Percentiles rank a stretch among this genome's conserved stretches.
Evolutionary conservation across 1,140 invertebrate species (phyloP).

Genomic region (Macrocentrus cingulum): DNA sequence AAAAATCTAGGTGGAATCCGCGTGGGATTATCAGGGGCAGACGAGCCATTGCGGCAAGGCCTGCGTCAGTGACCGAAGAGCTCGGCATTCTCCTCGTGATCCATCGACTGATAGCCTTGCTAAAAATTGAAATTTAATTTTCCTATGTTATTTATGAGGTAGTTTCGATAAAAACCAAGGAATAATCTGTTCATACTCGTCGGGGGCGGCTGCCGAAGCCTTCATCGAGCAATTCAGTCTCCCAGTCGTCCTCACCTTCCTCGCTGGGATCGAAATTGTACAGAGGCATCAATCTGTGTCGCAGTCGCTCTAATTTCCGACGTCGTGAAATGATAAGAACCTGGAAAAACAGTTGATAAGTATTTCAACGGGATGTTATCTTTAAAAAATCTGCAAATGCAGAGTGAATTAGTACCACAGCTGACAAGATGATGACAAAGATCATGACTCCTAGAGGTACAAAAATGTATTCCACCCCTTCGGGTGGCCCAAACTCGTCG

Average conservation of each 20-base stretch:
- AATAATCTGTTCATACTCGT: constrained; percentile 42
- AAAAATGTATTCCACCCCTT: constrained; percentile 57
- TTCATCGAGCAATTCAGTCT: constrained; percentile 62
- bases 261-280: constrained; percentile 69
- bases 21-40: constrained; percentile 22
- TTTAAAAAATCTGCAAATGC: no score
- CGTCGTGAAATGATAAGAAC: constrained; percentile 58
- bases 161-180: not conserved
- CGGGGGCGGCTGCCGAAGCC: constrained; percentile 49
- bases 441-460: constrained; percentile 56
- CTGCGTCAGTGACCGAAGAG: constrained; percentile 41
- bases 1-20: constrained; percentile 23
- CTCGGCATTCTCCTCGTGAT: constrained; percentile 51
- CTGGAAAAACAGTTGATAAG: constrained; percentile 30
- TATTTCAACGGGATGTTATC: no score
- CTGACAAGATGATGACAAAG: constrained; percentile 55
- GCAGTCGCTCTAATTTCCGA: constrained; percentile 61
- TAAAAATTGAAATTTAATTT: constrained; percentile 40
- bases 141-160: constrained; percentile 19
- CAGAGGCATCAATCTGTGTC: constrained; percentile 68
- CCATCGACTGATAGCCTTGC: constrained; percentile 56
- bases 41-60: constrained; percentile 3
- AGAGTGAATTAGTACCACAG: constrained; percentile 56
- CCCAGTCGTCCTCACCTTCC: constrained; percentile 65
- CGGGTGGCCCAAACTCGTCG: constrained; percentile 54